Evolutionary conservation across 2,888 invertebrate genomes (phyloP), one percentile per base, ranked within the genome.

Genomic region (Plagodis dolabraria): DNA sequence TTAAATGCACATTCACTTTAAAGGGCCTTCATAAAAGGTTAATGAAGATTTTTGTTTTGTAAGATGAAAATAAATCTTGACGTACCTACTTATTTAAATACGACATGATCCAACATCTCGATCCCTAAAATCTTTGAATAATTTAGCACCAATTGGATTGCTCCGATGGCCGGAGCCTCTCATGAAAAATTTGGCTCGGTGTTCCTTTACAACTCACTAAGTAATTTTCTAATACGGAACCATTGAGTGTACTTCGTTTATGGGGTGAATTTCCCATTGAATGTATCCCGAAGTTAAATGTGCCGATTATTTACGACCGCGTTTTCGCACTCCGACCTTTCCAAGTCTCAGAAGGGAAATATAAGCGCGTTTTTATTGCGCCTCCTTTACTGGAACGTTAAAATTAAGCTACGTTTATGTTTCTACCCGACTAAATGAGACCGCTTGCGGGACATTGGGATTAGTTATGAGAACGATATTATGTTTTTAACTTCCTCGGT

Each of bases 241-340:
- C 73, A 71, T 71, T 65, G 68, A 64, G 72, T 75, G 76, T 73
- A 74, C 76, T 79, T 73, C 76, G 77, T 80, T 83, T 78, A 76
- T 72, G 69, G 74, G 73, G 74, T 74, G 76, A 83, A 81, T 72
- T 82, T 79, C 69, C 72, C 69, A 76, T 75, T 82, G 75, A 80
- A 76, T 70, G 71, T 74, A 77, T 74, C 75, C 78, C 75, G 70
- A 73, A 79, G 77, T 78, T 80, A 79, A 82, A 80, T 80, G 83
- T 80, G 77, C 72, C 77, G 80, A 83, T 83, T 83, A 83, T 83
- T 85, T 84, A 85, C 79, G 79, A 77, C 76, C 75, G 75, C 71
- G 73, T 74, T 75, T 74, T 75, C 72, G 65, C 68, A 67, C 69
- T 73, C 72, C 71, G 73, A 74, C 77, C 74, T 75, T 76, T 71